phyloP scores from a whole-genome alignment of 2,888 invertebrate species.

The Acanthococcus lagerstroemiae region DNA sequence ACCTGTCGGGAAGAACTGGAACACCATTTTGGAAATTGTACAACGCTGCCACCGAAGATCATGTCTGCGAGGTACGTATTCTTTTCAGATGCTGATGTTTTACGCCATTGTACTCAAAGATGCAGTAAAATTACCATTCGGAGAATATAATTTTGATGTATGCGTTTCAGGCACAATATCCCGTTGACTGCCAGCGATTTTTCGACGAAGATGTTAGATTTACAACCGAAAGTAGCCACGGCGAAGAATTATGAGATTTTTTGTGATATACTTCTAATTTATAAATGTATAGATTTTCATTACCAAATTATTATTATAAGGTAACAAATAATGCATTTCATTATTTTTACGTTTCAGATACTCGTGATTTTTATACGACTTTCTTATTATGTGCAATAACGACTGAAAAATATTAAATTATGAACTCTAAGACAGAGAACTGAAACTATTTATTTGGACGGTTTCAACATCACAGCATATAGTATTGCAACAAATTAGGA shows the following conservation, averaged over 20 bases:
- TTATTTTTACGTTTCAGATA: too few species aligned
- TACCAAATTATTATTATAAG: neutral
- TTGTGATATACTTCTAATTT: neutral
- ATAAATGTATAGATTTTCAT: neutral
- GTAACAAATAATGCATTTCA: too few species aligned
- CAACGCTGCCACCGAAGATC: conserved; percentile 59
- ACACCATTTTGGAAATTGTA: conserved; percentile 71
- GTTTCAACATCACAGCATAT: too few species aligned
- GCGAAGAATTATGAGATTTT: conserved; percentile 46
- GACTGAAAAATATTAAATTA: too few species aligned
- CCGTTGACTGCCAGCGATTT: conserved; percentile 64
- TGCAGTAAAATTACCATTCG: neutral
- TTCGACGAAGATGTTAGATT: conserved; percentile 72
- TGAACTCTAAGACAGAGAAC: too few species aligned
- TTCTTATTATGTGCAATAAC: too few species aligned
- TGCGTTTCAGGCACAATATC: conserved; percentile 51
- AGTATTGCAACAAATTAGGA: too few species aligned
- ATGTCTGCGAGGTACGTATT: conserved; percentile 56
- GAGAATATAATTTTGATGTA: neutral
- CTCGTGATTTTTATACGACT: too few species aligned
- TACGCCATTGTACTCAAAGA: neutral
- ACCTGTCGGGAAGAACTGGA: conserved; percentile 61
- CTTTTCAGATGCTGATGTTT: neutral
- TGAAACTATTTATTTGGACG: too few species aligned
- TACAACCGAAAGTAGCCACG: conserved; percentile 72